Conservation (phyloP, 2,797 vertebrate species). For the Hippopotamyrus pictus region DNA sequence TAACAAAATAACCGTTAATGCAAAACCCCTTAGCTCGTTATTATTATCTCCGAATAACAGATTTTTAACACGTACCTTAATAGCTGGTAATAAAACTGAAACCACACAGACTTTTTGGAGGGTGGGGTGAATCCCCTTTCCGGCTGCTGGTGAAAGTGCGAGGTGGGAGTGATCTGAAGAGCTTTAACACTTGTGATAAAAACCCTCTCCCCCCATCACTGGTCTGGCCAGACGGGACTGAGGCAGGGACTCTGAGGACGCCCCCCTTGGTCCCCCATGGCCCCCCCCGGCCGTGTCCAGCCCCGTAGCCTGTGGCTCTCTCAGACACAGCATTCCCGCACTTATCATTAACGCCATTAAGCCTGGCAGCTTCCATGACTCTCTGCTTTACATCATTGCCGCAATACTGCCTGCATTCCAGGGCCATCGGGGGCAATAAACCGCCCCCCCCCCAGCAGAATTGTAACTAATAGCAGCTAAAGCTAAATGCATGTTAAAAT, state of each 20-base stretch:
- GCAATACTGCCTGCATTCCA: constrained; percentile 53
- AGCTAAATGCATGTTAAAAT: not conserved
- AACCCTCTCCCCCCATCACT: constrained; percentile 42
- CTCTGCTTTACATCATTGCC: constrained; percentile 66
- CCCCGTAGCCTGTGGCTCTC: constrained; percentile 58
- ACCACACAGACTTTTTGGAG: not conserved
- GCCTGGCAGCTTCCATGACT: constrained; percentile 58
- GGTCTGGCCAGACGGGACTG: constrained; percentile 42
- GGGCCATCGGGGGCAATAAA: constrained; percentile 49
- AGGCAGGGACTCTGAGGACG: constrained; percentile 42
- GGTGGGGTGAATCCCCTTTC: not conserved
- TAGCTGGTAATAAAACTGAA: constrained; percentile 19
- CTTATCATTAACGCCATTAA: constrained; percentile 73
- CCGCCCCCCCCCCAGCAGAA: not conserved
- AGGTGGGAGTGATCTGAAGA: constrained; percentile 43
- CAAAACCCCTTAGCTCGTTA: not conserved
- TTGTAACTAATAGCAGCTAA: not conserved
- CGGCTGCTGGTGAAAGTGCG: constrained; percentile 34
- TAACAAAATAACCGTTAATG: not conserved
- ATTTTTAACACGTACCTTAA: constrained; percentile 24
- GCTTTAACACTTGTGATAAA: constrained; percentile 44
- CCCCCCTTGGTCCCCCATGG: not conserved
- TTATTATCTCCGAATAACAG: not conserved
- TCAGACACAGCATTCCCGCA: constrained; percentile 62
- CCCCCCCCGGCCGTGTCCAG: constrained; percentile 48